These are phyloP conservation scores for Mamestra configurata DNA, from an alignment of 1,140 invertebrate genomes.

Conservation along the genomic window DNA sequence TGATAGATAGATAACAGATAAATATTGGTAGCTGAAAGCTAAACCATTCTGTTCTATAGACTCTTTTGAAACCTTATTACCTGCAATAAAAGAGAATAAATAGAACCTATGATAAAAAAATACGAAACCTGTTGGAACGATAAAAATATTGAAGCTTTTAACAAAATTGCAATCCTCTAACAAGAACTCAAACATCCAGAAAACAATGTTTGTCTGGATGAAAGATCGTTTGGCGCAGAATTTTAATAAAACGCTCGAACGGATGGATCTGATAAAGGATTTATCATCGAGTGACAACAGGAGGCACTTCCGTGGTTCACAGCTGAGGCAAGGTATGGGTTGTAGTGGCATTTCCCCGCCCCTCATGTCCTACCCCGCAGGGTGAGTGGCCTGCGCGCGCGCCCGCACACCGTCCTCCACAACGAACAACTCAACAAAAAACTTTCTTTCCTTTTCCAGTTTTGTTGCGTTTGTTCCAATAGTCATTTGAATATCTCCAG, in stretches of 20 bases:
- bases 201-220: background rate
- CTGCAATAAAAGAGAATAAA: background rate
- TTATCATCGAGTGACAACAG: slow-evolving; percentile 12
- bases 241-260: background rate
- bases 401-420: slow-evolving; percentile 39
- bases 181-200: background rate
- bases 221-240: background rate
- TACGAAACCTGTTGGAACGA: background rate
- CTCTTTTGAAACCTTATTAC: background rate
- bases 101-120: background rate
- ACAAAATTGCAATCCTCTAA: background rate
- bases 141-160: too few relatives aligned
- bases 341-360: slow-evolving; percentile 30
- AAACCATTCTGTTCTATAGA: background rate
- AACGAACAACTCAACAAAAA: slow-evolving; percentile 53
- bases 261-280: slow-evolving; percentile 8
- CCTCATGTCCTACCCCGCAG: slow-evolving; percentile 41
- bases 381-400: slow-evolving; percentile 57
- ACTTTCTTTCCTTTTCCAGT: slow-evolving; percentile 54
- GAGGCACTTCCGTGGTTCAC: slow-evolving; percentile 44
- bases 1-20: background rate
- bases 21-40: background rate
- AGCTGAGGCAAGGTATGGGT: slow-evolving; percentile 50
- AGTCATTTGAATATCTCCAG: slow-evolving; percentile 26
- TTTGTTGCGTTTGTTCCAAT: slow-evolving; percentile 37